A percentile compares a stretch with the other conserved stretches of the same genome.
These are phyloP conservation scores for Cladopsammia gracilis DNA, from an alignment of 64 coral and sea anemone species.

Conservation along the genomic window DNA sequence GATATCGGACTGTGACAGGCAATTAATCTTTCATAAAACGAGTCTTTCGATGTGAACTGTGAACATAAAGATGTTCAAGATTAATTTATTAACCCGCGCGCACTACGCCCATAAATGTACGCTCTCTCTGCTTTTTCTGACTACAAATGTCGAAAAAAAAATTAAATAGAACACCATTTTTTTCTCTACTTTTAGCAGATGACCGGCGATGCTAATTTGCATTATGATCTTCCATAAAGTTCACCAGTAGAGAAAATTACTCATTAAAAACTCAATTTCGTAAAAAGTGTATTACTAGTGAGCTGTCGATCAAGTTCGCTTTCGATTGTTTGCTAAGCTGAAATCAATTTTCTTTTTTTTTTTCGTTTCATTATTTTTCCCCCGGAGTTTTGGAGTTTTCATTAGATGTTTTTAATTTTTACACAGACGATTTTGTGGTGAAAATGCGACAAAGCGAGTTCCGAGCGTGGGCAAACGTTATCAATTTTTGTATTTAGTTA, in stretches of 20 bases:
- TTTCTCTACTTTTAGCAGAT: too few species aligned
- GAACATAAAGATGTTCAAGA: neutral
- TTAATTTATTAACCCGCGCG: neutral
- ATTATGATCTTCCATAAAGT: neutral
- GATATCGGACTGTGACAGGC: neutral
- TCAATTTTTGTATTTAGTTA: constrained; percentile 11
- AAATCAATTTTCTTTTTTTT: neutral
- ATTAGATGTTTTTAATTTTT: too few species aligned
- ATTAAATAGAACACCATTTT: neutral
- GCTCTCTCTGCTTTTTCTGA: neutral
- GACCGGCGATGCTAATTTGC: neutral
- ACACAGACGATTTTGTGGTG: neutral
- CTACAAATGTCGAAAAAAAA: too few species aligned
- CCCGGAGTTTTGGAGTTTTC: neutral
- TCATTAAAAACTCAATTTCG: constrained; percentile 44
- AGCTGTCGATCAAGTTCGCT: constrained; percentile 5
- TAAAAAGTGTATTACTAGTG: constrained; percentile 16
- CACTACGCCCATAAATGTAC: neutral
- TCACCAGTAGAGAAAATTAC: constrained; percentile 43
- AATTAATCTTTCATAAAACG: constrained; percentile 60
- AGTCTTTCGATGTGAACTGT: neutral
- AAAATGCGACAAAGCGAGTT: neutral
- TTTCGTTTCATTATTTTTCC: neutral
- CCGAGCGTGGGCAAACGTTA: neutral
- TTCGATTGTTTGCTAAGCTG: constrained; percentile 36